phyloP scores from a whole-genome alignment of 2,797 vertebrate species.

The Dryobates pubescens region DNA sequence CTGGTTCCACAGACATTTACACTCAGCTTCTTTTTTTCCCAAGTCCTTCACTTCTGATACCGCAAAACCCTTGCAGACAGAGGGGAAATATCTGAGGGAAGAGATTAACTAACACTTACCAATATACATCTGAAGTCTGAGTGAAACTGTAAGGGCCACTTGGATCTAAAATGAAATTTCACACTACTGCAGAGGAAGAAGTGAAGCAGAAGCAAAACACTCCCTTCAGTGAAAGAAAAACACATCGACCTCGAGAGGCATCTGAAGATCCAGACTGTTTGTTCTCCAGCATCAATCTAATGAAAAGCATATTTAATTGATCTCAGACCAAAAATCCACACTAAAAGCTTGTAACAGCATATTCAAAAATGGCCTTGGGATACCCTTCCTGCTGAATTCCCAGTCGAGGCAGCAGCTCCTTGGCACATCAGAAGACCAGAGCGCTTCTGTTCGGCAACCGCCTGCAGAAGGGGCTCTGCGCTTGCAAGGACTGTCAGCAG shows the following conservation, averaged over 20 bases:
- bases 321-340: constrained; percentile 29
- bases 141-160: neutral
- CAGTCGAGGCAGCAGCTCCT: neutral
- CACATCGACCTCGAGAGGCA: neutral
- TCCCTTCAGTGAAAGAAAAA: constrained; percentile 34
- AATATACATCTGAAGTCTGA: neutral
- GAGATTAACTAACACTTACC: neutral
- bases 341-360: constrained; percentile 3
- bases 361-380: constrained; percentile 36
- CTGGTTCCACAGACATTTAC: neutral
- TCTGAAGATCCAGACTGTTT: constrained; percentile 14
- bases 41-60: neutral
- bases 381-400: neutral
- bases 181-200: constrained; percentile 13
- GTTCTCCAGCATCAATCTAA: constrained; percentile 43
- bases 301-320: constrained; percentile 35
- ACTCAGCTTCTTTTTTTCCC: neutral
- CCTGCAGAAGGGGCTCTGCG: neutral
- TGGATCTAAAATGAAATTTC: constrained; percentile 29
- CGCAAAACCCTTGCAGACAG: constrained; percentile 3
- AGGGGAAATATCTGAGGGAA: neutral
- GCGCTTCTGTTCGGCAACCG: neutral
- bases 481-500: neutral
- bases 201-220: constrained; percentile 29
- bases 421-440: neutral